These are phyloP conservation scores for Diaphora mendica DNA, from an alignment of 2,888 invertebrate genomes.

Conservation along the genomic window DNA sequence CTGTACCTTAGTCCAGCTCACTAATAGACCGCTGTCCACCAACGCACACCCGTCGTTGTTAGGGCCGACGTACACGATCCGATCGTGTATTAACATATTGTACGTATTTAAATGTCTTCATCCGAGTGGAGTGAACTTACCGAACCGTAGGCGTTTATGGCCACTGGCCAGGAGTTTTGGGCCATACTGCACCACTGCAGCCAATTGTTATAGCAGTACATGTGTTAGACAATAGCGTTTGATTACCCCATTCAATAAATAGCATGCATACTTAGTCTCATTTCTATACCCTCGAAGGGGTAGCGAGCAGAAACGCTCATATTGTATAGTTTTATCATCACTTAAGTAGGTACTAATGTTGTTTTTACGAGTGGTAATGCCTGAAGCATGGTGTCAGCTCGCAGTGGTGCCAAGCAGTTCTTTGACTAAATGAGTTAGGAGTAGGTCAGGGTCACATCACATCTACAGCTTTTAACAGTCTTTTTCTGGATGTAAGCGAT, in stretches of 20 bases:
- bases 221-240: not conserved
- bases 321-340: too few species aligned
- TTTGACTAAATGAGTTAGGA: too few species aligned
- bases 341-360: too few species aligned
- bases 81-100: conserved; percentile 57
- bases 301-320: not conserved
- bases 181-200: conserved; percentile 28
- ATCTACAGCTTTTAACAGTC: too few species aligned
- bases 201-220: conserved; percentile 33
- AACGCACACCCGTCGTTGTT: conserved; percentile 56
- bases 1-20: conserved; percentile 20
- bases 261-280: not conserved
- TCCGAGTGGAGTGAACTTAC: conserved; percentile 51
- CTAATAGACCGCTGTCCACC: conserved; percentile 57
- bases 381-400: too few species aligned
- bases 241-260: not conserved
- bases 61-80: conserved; percentile 51
- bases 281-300: not conserved
- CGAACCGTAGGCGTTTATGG: conserved; percentile 54
- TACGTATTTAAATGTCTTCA: conserved; percentile 59
- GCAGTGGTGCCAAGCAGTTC: too few species aligned
- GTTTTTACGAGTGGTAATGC: too few species aligned
- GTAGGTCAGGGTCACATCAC: too few species aligned
- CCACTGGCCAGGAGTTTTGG: conserved; percentile 46
- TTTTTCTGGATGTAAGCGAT: too few species aligned